phyloP scores from a whole-genome alignment of 2,113 vertebrate genomes.

The Lepidothrix coronata region DNA sequence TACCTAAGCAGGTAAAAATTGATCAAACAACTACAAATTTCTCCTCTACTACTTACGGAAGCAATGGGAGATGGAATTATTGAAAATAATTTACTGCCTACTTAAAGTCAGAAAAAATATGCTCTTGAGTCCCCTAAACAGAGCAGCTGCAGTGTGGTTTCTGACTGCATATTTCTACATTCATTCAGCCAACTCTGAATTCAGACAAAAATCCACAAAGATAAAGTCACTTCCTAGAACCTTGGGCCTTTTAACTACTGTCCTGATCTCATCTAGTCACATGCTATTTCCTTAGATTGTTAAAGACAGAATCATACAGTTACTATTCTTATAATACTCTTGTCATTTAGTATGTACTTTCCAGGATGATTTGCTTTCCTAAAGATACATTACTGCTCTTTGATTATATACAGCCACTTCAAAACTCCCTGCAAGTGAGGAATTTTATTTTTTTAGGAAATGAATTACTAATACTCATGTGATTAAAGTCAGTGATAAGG shows the following conservation, averaged over 20 bases:
- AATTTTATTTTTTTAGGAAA: not conserved
- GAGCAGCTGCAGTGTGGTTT: not conserved
- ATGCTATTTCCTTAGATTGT: not conserved
- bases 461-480: not conserved
- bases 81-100: not conserved
- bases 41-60: not conserved
- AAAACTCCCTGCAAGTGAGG: not conserved
- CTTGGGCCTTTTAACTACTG: not conserved
- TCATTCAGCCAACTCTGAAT: not conserved
- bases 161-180: not conserved
- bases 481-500: not conserved
- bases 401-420: not conserved
- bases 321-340: not conserved
- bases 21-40: not conserved
- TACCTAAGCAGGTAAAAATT: not conserved
- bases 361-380: not conserved
- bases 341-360: not conserved
- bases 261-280: not conserved
- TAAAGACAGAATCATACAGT: not conserved
- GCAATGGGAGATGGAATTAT: not conserved
- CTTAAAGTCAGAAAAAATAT: not conserved
- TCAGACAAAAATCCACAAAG: not conserved
- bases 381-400: not conserved
- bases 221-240: not conserved
- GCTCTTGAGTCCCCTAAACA: not conserved